Base-by-base conservation (phyloP, 1,140 invertebrate genomes). In the Nephila pilipes region DNA sequence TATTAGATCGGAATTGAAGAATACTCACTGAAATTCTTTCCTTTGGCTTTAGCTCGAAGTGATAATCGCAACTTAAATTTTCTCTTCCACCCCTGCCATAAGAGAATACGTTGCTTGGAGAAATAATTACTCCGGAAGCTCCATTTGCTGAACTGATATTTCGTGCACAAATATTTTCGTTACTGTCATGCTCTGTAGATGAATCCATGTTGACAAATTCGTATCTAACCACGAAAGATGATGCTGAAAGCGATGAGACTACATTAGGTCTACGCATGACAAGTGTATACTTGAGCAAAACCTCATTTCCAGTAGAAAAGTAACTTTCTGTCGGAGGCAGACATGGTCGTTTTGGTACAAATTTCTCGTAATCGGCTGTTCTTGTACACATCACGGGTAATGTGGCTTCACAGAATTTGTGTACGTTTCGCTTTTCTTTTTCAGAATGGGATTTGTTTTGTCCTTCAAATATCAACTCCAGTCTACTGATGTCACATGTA, bases 331-430 rank as follows among this genome's bases (percentile, higher is more conserved):
- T 69, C 2, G 94, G 94, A 63, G 93, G 93, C 55, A 88, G 57
- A 57, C 94, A 94, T 12, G 94, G 94, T 65, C 89, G 58, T 29
- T 88, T 81, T 29, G 94, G 94, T 18, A 94, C 65, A 63, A 89
- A 92, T 69, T 94, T 57, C 1, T 38, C 57, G 63, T 83, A 87
- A 93, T 94, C 94, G 10, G 93, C 55, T 0, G 94, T 93, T 75
- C 94, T 94, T 20, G 94, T 94, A 55, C 94, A 94, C 80, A 94
- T 94, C n/a, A 92, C 89, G 10, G 94, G 94, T 57, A 94, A 85
- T 1, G 87, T 92, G 60, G 94, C 93, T 90, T 94, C 94, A 79
- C 94, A 94, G 85, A 94, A 94, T 8, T 80, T 93, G 18, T 79
- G 69, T 3, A 20, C 12, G n/a, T 10, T 12, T n/a, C 18, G 81